Percentiles rank a stretch among this genome's conserved stretches.
These are phyloP conservation scores for Ptychochromis oligacanthus DNA, from an alignment of 2,113 vertebrate genomes.

Conservation along the genomic window DNA sequence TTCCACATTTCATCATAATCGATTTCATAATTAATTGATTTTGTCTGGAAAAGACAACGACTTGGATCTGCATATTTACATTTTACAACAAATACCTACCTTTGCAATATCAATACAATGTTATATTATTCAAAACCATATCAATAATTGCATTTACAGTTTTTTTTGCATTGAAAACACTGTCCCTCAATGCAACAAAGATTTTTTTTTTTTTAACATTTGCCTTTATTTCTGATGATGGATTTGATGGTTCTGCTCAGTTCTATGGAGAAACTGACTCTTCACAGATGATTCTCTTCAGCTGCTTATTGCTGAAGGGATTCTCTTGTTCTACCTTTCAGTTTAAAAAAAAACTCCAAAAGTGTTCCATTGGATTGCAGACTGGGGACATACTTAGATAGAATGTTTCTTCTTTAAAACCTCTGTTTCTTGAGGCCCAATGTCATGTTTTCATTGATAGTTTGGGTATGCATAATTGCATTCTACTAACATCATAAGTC, in stretches of 20 bases:
- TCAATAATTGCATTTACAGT: neutral
- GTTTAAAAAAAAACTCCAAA: rapidly evolving
- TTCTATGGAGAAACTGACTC: neutral
- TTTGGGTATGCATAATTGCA: neutral
- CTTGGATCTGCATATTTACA: neutral
- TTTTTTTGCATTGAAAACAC: neutral
- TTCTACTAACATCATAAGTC: neutral
- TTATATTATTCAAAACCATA: neutral
- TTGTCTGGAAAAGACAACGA: neutral
- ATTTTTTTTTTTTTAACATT: neutral
- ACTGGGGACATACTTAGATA: neutral
- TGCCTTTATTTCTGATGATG: neutral
- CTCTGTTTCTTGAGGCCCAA: neutral
- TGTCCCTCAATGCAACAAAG: neutral
- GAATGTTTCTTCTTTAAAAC: rapidly evolving
- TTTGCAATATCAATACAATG: neutral
- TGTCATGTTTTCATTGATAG: rapidly evolving
- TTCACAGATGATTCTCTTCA: neutral
- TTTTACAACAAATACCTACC: neutral
- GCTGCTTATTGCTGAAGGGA: neutral
- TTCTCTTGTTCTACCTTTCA: rapidly evolving
- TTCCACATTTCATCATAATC: neutral
- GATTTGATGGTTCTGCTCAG: neutral
- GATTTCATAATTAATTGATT: slow-evolving; percentile 3
- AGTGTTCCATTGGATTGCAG: rapidly evolving